A percentile compares a stretch with the other conserved stretches of the same genome.
These are phyloP conservation scores for Aelia acuminata DNA, from an alignment of 2,888 invertebrate species.

Conservation along the genomic window DNA sequence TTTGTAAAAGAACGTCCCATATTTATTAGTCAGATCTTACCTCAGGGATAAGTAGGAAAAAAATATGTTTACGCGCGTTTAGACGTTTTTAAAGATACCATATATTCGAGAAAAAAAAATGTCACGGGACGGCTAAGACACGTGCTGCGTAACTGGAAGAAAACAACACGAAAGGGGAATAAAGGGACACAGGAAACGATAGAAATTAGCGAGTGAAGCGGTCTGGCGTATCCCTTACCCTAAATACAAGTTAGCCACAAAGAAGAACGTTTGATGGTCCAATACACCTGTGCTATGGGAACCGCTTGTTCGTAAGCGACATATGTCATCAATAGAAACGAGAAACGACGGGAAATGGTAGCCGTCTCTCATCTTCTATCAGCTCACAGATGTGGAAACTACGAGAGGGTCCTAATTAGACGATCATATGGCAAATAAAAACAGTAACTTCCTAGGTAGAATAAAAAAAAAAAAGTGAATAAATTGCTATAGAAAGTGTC, in stretches of 20 bases:
- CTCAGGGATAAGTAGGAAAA: too few species aligned
- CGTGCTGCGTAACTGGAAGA: background rate
- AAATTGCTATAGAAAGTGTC: too few species aligned
- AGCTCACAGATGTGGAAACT: background rate
- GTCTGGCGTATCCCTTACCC: background rate
- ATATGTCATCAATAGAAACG: background rate
- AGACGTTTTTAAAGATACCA: too few species aligned
- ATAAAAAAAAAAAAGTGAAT: too few species aligned
- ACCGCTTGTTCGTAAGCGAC: background rate
- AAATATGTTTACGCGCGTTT: too few species aligned
- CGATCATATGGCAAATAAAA: background rate
- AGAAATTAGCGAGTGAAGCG: background rate
- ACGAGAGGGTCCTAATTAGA: background rate
- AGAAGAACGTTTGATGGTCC: background rate
- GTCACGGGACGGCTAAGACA: background rate
- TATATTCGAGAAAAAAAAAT: background rate
- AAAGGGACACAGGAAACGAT: background rate
- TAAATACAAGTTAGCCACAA: background rate
- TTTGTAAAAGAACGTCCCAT: too few species aligned
- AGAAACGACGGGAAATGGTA: background rate
- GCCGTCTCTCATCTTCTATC: background rate
- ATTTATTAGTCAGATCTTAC: too few species aligned
- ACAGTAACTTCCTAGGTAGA: background rate
- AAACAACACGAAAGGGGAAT: background rate
- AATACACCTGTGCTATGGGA: background rate